phyloP scores from a whole-genome alignment of 2,797 vertebrate species.

The Chaetophractus vellerosus region DNA sequence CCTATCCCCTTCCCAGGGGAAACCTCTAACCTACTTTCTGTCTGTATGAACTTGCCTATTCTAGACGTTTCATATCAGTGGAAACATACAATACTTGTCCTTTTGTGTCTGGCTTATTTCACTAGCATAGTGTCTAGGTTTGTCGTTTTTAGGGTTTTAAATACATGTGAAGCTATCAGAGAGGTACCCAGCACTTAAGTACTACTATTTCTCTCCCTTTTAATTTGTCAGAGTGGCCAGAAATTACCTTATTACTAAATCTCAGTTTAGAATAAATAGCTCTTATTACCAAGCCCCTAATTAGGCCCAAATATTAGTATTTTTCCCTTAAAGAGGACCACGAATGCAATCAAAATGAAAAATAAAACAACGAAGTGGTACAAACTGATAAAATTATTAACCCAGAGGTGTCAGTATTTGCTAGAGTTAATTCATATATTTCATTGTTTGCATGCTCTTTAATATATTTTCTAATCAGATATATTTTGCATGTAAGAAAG shows the following conservation, averaged over 20 bases:
- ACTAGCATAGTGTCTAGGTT: not conserved
- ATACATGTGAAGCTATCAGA: not conserved
- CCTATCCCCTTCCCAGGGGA: no score
- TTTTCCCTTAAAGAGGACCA: not conserved
- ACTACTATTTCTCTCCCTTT: not conserved
- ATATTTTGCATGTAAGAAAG: not conserved
- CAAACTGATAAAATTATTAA: not conserved
- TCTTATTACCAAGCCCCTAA: not conserved
- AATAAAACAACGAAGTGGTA: not conserved
- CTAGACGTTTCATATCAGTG: no score
- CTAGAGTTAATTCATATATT: not conserved
- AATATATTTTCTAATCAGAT: not conserved
- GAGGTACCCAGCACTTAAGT: not conserved
- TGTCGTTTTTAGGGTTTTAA: slow-evolving; percentile 28
- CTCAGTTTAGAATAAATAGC: not conserved
- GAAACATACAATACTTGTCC: no score
- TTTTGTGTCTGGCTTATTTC: no score
- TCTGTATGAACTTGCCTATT: no score
- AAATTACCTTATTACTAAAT: not conserved
- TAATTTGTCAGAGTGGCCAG: not conserved
- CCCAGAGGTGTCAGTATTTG: not conserved
- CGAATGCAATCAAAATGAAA: not conserved
- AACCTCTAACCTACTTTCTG: no score
- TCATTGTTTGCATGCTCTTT: not conserved
- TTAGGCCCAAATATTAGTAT: not conserved